Percentiles rank a stretch among this genome's conserved stretches.
Conservation (phyloP, 2,797 vertebrate genomes). For the Mycteria americana region DNA sequence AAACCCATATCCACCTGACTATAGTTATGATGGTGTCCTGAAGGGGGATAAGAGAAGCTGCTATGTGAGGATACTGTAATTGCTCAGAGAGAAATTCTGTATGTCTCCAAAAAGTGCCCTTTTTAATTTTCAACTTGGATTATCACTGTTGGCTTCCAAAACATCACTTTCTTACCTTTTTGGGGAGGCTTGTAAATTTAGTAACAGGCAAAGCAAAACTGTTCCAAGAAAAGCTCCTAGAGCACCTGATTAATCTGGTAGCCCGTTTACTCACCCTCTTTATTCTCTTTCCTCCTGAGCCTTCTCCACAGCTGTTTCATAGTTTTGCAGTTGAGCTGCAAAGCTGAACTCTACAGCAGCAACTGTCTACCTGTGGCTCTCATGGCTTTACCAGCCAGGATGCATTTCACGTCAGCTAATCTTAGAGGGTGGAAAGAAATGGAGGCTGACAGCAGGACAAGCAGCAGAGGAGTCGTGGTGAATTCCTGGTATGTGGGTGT, state of each 20-base stretch:
- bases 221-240: neutral
- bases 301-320: neutral
- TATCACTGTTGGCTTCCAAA: neutral
- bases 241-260: neutral
- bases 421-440: neutral
- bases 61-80: neutral
- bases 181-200: neutral
- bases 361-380: neutral
- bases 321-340: neutral
- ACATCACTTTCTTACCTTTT: neutral
- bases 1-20: neutral
- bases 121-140: neutral
- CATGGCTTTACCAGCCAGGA: neutral
- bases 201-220: neutral
- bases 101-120: neutral
- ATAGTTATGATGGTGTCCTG: neutral
- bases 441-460: neutral
- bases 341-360: neutral
- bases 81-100: neutral
- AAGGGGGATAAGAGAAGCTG: neutral
- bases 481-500: neutral
- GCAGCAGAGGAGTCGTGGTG: neutral
- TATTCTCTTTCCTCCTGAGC: neutral
- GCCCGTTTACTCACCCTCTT: neutral
- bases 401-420: neutral